These are phyloP conservation scores for Atrichornis clamosus DNA, from an alignment of 2,113 vertebrate species.

Conservation along the genomic window DNA sequence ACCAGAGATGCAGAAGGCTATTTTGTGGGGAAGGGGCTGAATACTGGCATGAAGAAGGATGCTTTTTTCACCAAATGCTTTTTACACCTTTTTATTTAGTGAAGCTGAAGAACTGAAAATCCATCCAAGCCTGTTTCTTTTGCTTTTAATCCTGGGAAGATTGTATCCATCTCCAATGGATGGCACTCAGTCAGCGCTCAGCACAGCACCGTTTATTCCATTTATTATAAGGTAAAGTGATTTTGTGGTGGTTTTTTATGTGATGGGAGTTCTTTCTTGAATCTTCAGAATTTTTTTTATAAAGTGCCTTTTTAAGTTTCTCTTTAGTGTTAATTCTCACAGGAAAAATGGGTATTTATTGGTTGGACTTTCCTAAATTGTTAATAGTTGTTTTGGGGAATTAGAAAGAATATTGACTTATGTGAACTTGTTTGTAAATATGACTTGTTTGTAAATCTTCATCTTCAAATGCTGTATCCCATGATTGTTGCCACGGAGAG, in stretches of 20 bases:
- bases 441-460: not conserved
- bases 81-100: constrained; percentile 22
- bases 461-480: not conserved
- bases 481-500: not conserved
- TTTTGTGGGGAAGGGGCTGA: not conserved
- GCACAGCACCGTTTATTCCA: constrained; percentile 86
- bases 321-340: not conserved
- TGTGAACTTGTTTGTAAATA: not conserved
- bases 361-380: not conserved
- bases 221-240: constrained; percentile 87
- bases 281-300: not conserved
- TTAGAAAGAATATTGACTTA: not conserved
- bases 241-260: not conserved
- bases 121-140: constrained; percentile 88
- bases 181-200: constrained; percentile 83
- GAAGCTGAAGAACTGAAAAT: constrained; percentile 75
- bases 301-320: not conserved
- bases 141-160: constrained; percentile 88
- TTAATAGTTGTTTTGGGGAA: not conserved
- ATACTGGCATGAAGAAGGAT: not conserved
- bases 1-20: not conserved
- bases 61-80: not conserved
- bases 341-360: not conserved
- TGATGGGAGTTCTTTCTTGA: not conserved
- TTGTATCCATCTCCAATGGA: constrained; percentile 97